phyloP scores from a whole-genome alignment of 1,140 invertebrate species.

The Melanaphis sacchari region DNA sequence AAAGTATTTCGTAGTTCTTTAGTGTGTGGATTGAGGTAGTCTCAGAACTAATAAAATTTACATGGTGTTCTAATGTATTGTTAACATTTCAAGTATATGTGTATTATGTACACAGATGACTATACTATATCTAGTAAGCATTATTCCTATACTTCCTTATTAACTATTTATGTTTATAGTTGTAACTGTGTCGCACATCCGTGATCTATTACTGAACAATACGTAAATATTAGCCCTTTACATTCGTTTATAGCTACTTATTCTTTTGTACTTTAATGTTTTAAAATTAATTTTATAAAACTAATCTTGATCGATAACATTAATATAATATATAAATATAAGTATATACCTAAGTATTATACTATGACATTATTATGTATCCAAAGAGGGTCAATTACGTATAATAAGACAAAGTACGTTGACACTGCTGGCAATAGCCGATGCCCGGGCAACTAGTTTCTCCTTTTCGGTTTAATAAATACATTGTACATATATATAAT shows the following conservation, averaged over 20 bases:
- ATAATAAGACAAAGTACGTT: neutral
- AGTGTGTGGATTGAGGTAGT: too few species aligned
- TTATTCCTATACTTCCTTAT: too few species aligned
- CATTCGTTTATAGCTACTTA: neutral
- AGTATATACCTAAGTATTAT: neutral
- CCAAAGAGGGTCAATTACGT: neutral
- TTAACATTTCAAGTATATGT: too few species aligned
- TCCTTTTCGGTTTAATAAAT: slow-evolving; percentile 39
- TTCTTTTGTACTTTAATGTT: neutral
- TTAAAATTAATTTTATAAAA: neutral
- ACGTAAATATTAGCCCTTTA: neutral
- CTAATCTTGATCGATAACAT: neutral
- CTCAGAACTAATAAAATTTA: too few species aligned
- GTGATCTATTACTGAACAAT: neutral
- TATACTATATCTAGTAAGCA: too few species aligned
- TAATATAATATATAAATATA: neutral
- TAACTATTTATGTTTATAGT: too few species aligned
- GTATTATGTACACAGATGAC: too few species aligned
- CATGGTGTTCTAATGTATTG: too few species aligned
- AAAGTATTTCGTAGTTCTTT: too few species aligned
- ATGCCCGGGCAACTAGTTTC: slow-evolving; percentile 27
- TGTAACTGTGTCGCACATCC: too few species aligned
- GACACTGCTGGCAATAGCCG: neutral
- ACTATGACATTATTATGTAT: neutral
- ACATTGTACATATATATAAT: neutral